Evolutionary conservation across 1,140 invertebrate species (phyloP), one percentile per base, ranked within the genome.

Genomic region (Oppia nitens): DNA sequence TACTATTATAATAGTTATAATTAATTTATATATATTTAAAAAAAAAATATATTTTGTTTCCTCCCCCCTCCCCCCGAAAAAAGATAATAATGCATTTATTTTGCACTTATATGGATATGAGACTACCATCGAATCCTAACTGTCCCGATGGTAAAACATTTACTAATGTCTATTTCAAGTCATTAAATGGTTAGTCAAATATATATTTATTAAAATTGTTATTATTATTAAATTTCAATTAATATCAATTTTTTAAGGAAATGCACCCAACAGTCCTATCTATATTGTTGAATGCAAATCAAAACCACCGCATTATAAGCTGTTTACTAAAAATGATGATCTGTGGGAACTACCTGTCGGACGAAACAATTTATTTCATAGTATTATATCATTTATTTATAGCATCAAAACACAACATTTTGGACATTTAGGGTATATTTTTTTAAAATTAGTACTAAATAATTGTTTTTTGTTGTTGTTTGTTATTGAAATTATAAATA

Each of bases 81-180:
- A 27, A 87, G 82, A 78, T 88, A 63, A 73, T 87, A n/a, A 83
- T 88, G 77, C 85, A 88, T 72, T 68, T 87, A 47, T 76, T 87
- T 47, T 83, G 83, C 52, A 80, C 81, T 2, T 89, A 89, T 66
- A 73, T 90, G 72, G 85, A 90, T 66, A 81, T 81, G 2, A 79
- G 85, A 68, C 69, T 89, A 4, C 80, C 84, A 66, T 80, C 82
- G 3, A 75, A 86, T 48, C 80, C 84, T 0, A 72, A 72, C 58
- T 82, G 81, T 71, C 83, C 83, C 6, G 84, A 86, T 63, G 81
- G 81, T 1, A 78, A 82, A 61, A 78, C 84, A 2, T 89, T 90
- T 68, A 77, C 80, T n/a, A 76, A 75, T 53, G 71, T 79, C 62
- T 75, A 82, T 67, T 77, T 81, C 50, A 67, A 79, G 2, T 78